Evolutionary conservation across 2,797 vertebrate genomes (phyloP).

Genomic region (Geotrypetes seraphini): DNA sequence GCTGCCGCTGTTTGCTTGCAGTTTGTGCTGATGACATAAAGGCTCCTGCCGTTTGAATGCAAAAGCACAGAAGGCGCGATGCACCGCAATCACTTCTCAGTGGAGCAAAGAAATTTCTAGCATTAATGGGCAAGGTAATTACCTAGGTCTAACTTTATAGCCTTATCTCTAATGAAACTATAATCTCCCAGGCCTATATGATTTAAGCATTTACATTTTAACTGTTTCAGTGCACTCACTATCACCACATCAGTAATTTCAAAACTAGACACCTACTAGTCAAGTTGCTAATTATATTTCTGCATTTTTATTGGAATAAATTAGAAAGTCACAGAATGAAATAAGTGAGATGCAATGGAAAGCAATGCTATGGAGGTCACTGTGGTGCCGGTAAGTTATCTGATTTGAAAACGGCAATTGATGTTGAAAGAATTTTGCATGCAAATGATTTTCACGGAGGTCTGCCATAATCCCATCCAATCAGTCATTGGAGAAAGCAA

Average conservation of each 20-base stretch:
- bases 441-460: too few relatives aligned
- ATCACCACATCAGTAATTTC: slow-evolving; percentile 49
- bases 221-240: slow-evolving; percentile 54
- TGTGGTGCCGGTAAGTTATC: too few relatives aligned
- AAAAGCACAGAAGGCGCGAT: slow-evolving; percentile 62
- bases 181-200: slow-evolving; percentile 68
- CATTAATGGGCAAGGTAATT: slow-evolving; percentile 77
- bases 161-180: slow-evolving; percentile 74
- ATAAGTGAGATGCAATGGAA: slow-evolving; percentile 22
- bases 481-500: too few relatives aligned
- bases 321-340: slow-evolving; percentile 20
- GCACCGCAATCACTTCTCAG: slow-evolving; percentile 62
- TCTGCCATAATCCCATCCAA: too few relatives aligned
- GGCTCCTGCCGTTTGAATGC: slow-evolving; percentile 65
- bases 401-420: too few relatives aligned
- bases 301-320: slow-evolving; percentile 33
- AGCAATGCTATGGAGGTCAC: too few relatives aligned
- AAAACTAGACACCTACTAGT: slow-evolving; percentile 39
- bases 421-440: too few relatives aligned
- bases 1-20: slow-evolving; percentile 64
- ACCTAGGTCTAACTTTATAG: slow-evolving; percentile 74
- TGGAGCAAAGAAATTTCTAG: slow-evolving; percentile 65
- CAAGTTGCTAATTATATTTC: slow-evolving; percentile 50
- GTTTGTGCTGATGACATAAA: slow-evolving; percentile 83
- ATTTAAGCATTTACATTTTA: slow-evolving; percentile 69